Conservation (phyloP, 2,113 vertebrate species). For the Callipepla squamata region DNA sequence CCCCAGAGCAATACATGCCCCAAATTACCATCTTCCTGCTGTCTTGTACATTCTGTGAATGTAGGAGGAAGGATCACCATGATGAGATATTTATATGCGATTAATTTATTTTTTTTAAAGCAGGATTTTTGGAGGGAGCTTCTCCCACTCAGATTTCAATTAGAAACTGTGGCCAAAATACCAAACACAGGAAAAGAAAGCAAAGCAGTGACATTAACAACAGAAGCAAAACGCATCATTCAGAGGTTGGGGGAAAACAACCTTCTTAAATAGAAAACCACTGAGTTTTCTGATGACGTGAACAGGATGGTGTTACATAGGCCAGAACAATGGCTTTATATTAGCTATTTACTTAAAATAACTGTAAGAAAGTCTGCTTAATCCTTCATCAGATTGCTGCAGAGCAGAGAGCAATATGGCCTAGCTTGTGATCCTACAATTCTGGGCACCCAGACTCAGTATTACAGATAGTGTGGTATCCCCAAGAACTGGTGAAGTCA, state of each 20-base stretch:
- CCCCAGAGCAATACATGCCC: background rate
- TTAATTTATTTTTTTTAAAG: background rate
- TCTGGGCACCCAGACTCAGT: background rate
- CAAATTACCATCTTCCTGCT: background rate
- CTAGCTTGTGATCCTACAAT: background rate
- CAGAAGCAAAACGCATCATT: slow-evolving; percentile 60
- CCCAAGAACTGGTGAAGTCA: background rate
- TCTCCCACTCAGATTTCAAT: slow-evolving; percentile 58
- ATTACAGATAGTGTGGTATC: background rate
- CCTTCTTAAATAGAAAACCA: slow-evolving; percentile 60
- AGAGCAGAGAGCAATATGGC: background rate
- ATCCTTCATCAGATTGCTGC: slow-evolving; percentile 35
- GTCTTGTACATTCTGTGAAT: background rate
- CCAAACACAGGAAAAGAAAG: slow-evolving; percentile 67
- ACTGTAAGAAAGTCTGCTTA: slow-evolving; percentile 56
- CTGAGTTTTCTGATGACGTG: slow-evolving; percentile 69
- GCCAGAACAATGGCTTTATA: slow-evolving; percentile 70
- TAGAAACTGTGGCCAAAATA: slow-evolving; percentile 58
- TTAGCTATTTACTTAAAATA: slow-evolving; percentile 66
- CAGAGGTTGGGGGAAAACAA: slow-evolving; percentile 52
- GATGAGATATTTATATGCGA: background rate
- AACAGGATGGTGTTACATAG: slow-evolving; percentile 70
- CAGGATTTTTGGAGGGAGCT: background rate
- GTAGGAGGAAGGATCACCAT: background rate
- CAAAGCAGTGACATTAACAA: slow-evolving; percentile 63